Base-by-base conservation (phyloP, 2,113 vertebrate species). In the Nasalis larvatus region DNA sequence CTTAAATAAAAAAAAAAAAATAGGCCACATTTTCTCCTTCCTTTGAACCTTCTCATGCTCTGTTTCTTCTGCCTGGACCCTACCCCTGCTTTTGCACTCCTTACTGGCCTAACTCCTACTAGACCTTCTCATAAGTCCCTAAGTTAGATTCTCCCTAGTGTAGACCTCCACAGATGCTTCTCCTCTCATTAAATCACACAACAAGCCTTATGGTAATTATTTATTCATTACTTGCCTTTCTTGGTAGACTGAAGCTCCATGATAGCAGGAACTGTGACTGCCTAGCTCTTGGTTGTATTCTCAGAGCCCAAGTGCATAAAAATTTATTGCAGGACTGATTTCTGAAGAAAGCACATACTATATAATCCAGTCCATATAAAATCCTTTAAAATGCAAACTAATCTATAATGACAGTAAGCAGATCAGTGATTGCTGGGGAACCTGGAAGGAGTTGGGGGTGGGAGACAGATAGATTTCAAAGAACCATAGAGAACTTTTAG, bases 301-400 rank as follows among this genome's bases (percentile, higher is more conserved):
- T 49, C 27, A 69, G 81, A 85, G 60, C 8, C 0, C 6, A 84
- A 87, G 60, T 42, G 18, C 37, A 93, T 58, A 92, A 82, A 78
- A 77, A 94, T 85, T 97, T 94, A 89, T 66, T 81, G 73, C 78
- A 88, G 8, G 4, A 77, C 21, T 73, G 40, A 25, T 95, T 88
- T 87, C 71, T 94, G 74, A 45, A 95, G 66, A 93, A 18, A 95
- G 27, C 27, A 56, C 10, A 78, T 6, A 88, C 6, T 27, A 60
- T 92, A 81, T 68, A 20, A 83, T 93, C 95, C 74, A 17, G 17
- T 76, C 73, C 56, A 56, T 40, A 92, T 37, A 78, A 92, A 96
- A 94, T 88, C 35, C 54, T 83, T 69, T 88, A 74, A 93, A 32
- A 89, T 52, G 4, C 35, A 95, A 90, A 88, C 32, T 58, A 91